Base-by-base conservation (phyloP, 2,888 invertebrate species). In the Corbicula japonica region DNA sequence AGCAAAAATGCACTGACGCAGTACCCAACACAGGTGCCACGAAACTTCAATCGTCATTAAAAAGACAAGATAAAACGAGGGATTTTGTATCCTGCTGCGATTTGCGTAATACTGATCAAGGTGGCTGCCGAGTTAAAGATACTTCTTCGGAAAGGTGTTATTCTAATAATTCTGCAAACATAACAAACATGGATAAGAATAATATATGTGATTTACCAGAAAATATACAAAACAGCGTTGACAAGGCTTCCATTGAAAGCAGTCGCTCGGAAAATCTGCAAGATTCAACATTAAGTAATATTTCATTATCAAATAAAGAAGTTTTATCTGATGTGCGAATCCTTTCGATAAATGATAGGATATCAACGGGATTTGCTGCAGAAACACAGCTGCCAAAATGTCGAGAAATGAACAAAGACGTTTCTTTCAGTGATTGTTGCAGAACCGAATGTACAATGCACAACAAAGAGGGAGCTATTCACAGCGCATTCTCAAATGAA, bases 1-100 rank as follows among this genome's bases (percentile, higher is more conserved):
- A 71, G 54, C 21, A 8, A 18, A 50, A 35, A 44, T 44, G 58
- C 70, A 65, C 44, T n/a, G 30, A 61, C 54, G 52, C 38, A 21
- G 12, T 38, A 12, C 52, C 38, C 23, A 54, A 46, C 62, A 72
- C 77, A 80, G 80, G 75, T 80, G 80, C 72, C 61, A 28, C 32
- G 26, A 48, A 28, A 41, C 28, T 58, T 35, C 52, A 44, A 41
- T 50, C 18, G 32, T 35, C 26, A 61, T 61, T 56, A 76, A 68
- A 76, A 71, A 80, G 75, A 58, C 75, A 69, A 41, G 65, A 61
- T 50, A 69, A 69, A 69, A 58, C 26, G 46, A 60, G 56, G 46
- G 26, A 30, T 21, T 46, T 41, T 46, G 30, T 58, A 46, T 69
- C 58, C 26, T 35, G n/a, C 34, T 69, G 69, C 46, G 69, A 35